Conservation (phyloP, 2,888 invertebrate genomes). For the Scrobipalpa atriplicella region DNA sequence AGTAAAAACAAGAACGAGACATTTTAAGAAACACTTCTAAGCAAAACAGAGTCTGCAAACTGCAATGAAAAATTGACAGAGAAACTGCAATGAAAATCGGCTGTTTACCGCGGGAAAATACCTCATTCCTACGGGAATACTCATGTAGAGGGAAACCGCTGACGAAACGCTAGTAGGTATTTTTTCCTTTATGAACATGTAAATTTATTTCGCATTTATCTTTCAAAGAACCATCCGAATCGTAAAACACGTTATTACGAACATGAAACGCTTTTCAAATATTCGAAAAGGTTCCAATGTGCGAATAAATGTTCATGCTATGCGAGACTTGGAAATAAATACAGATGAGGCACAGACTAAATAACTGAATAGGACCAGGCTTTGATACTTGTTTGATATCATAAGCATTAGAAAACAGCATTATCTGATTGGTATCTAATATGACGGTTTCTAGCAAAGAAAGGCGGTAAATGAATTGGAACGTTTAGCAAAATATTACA, state of each 20-base stretch:
- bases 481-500: not conserved
- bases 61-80: no score
- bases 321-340: not conserved
- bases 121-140: not conserved
- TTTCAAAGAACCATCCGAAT: not conserved
- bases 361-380: not conserved
- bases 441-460: no score
- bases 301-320: not conserved
- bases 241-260: not conserved
- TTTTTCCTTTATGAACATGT: not conserved
- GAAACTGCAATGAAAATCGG: no score
- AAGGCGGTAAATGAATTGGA: no score
- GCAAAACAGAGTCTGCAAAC: no score
- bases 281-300: conserved; percentile 4
- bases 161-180: not conserved
- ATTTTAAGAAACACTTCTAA: no score
- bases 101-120: no score
- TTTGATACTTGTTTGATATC: no score
- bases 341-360: not conserved
- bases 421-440: no score
- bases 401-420: no score
- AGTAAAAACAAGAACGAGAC: no score
- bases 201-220: not conserved
- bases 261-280: not conserved
- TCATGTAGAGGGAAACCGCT: not conserved